phyloP scores from a whole-genome alignment of 1,140 invertebrate genomes.

The Dinoponera quadriceps region DNA sequence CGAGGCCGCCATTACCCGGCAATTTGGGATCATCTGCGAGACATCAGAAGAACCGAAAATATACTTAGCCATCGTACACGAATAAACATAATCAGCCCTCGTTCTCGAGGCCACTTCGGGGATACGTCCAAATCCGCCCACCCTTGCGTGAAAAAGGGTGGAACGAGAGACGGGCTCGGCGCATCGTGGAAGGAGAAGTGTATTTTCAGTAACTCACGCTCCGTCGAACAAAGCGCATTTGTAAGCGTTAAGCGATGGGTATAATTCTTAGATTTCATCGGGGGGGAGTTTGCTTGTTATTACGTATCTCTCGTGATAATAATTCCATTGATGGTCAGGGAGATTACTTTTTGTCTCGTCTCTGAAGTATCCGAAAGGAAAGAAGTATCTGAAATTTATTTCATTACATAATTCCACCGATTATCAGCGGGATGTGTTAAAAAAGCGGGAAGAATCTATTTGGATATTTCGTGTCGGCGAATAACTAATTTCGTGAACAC shows the following conservation, averaged over 20 bases:
- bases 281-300: not conserved
- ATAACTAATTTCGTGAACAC: constrained; percentile 33
- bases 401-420: not conserved
- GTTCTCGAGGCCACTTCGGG: constrained; percentile 75
- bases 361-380: too few relatives aligned
- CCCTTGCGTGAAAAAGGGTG: constrained; percentile 72
- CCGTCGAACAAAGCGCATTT: constrained; percentile 12
- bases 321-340: constrained; percentile 1
- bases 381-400: constrained; percentile 12
- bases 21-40: constrained; percentile 79
- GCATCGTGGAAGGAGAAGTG: constrained; percentile 19
- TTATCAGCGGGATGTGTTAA: not conserved
- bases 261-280: constrained; percentile 18
- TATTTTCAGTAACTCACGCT: constrained; percentile 29
- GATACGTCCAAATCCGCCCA: constrained; percentile 71
- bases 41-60: constrained; percentile 81
- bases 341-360: constrained; percentile 8
- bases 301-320: not conserved
- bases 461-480: constrained; percentile 22
- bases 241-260: constrained; percentile 25
- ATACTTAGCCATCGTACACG: constrained; percentile 74
- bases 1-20: constrained; percentile 75
- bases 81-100: constrained; percentile 80
- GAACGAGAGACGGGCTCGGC: constrained; percentile 1
- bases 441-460: not conserved